phyloP scores from a whole-genome alignment of 2,113 vertebrate species.

The Ramphastos sulfuratus region DNA sequence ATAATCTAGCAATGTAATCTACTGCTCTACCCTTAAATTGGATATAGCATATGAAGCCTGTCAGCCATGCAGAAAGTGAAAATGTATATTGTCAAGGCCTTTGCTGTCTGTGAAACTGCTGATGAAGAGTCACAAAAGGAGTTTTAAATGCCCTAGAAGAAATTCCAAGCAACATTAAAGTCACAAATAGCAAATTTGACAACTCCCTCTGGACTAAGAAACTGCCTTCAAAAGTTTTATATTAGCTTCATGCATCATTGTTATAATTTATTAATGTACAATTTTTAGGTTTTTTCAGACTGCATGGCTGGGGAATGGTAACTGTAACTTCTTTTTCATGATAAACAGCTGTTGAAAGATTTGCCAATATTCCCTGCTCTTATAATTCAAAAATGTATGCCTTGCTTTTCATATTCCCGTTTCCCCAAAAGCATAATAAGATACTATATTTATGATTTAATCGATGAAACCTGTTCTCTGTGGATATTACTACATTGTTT shows the following conservation, averaged over 20 bases:
- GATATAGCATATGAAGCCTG: constrained; percentile 65
- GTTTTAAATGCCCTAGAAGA: constrained; percentile 66
- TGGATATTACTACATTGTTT: constrained; percentile 46
- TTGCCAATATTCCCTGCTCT: constrained; percentile 46
- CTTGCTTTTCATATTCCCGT: constrained; percentile 49
- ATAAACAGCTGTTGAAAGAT: constrained; percentile 67
- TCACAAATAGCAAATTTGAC: constrained; percentile 57
- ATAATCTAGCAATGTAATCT: constrained; percentile 69
- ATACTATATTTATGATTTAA: constrained; percentile 44
- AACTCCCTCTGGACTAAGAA: constrained; percentile 48
- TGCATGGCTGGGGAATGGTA: constrained; percentile 46
- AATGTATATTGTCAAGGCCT: constrained; percentile 58
- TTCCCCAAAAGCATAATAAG: constrained; percentile 47
- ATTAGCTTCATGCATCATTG: constrained; percentile 67
- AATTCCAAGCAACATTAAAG: constrained; percentile 64
- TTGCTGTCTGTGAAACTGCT: constrained; percentile 60
- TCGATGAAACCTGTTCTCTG: constrained; percentile 33
- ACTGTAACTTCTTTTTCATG: constrained; percentile 69
- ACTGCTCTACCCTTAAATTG: constrained; percentile 69
- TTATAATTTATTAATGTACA: constrained; percentile 71
- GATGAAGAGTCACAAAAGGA: constrained; percentile 66
- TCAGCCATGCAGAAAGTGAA: constrained; percentile 73
- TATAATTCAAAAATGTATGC: constrained; percentile 58
- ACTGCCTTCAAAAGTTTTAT: constrained; percentile 61
- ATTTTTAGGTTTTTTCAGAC: constrained; percentile 48